phyloP scores from a whole-genome alignment of 2,797 vertebrate species.

The Remorina albescens region DNA sequence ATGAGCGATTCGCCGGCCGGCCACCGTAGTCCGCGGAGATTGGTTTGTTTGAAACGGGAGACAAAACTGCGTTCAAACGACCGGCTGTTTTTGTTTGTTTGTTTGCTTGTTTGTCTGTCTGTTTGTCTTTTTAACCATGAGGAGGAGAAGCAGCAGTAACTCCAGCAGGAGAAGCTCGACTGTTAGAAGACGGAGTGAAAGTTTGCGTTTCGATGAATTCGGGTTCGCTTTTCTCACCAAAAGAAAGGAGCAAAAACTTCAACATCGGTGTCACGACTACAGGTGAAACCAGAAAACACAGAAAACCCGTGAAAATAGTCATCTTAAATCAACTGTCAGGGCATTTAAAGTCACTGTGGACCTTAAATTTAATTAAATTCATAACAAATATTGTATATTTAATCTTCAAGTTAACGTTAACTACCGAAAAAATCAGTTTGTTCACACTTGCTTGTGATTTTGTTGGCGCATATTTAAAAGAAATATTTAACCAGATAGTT shows the following conservation, averaged over 20 bases:
- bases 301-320: too few species aligned
- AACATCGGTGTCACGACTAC: slow-evolving; percentile 81
- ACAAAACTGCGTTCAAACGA: background rate
- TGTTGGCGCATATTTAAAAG: background rate
- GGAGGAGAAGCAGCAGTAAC: slow-evolving; percentile 54
- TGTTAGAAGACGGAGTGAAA: slow-evolving; percentile 60
- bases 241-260: slow-evolving; percentile 73
- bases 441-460: background rate
- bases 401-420: background rate
- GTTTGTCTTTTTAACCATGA: slow-evolving; percentile 33
- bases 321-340: too few species aligned
- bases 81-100: too few species aligned
- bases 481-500: background rate
- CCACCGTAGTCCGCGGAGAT: background rate
- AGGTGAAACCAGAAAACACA: slow-evolving; percentile 79
- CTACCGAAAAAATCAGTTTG: background rate
- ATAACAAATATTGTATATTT: too few species aligned
- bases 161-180: slow-evolving; percentile 52
- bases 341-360: too few species aligned
- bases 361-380: too few species aligned
- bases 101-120: too few species aligned
- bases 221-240: slow-evolving; percentile 79
- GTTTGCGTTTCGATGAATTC: slow-evolving; percentile 81
- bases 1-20: background rate
- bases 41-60: background rate